Conservation (phyloP, 2,888 invertebrate genomes). For the Campoletis raptor region DNA sequence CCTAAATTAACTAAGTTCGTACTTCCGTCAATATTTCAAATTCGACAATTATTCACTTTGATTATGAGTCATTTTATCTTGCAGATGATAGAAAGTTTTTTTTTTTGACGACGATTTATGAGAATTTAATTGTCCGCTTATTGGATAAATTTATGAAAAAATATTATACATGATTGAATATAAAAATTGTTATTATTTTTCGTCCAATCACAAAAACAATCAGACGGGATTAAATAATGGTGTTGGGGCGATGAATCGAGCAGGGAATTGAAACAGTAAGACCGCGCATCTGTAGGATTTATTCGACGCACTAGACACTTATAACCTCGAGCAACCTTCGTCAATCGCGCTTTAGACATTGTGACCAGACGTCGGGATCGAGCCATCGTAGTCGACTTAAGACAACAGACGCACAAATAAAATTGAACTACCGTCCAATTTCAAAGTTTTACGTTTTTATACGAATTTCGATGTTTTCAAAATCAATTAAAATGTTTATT, state of each 20-base stretch:
- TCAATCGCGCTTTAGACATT: conserved; percentile 72
- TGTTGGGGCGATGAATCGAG: background rate
- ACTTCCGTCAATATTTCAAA: background rate
- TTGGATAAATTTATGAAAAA: background rate
- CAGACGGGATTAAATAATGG: too few relatives aligned
- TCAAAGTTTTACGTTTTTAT: background rate
- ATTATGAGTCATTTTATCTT: too few relatives aligned
- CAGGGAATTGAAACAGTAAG: conserved; percentile 1
- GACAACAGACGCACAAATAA: background rate
- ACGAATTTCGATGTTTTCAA: too few relatives aligned
- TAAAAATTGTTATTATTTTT: background rate
- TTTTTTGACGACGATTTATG: background rate
- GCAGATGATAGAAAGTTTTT: background rate
- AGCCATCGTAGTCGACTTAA: conserved; percentile 2
- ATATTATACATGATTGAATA: background rate
- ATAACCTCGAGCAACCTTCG: conserved; percentile 78
- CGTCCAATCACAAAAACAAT: conserved; percentile 13
- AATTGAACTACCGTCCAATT: background rate
- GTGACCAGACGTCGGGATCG: conserved; percentile 74
- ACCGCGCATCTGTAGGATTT: conserved; percentile 23
- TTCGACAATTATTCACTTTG: background rate
- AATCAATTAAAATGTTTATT: too few relatives aligned
- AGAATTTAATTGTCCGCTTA: background rate
- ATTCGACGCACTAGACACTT: conserved; percentile 61
- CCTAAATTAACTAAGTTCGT: background rate